Evolutionary conservation across 2,888 invertebrate genomes (phyloP), one percentile per base, ranked within the genome.

Genomic region (Malacosoma neustria): DNA sequence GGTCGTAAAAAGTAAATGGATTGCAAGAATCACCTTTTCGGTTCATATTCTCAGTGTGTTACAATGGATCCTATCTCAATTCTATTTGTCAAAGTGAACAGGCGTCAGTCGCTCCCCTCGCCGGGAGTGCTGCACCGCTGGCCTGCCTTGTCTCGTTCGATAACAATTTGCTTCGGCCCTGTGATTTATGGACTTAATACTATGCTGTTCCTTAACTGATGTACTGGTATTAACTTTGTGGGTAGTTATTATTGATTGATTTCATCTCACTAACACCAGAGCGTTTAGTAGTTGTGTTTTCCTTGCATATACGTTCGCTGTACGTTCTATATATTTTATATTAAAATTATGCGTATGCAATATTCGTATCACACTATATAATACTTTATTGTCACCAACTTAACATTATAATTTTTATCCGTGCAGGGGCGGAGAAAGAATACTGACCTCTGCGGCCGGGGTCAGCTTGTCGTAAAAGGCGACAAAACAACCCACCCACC

Each of bases 101-200:
- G 14, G 30, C 35, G 30, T 31, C 35, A 31, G 14, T 15, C 33
- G 33, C 33, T 33, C 15, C 31, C 31, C 31, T 30, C 4, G 9
- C 14, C 22, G 22, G 22, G 5, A 22, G 30, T 33, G 35, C 35
- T 38, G 38, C 35, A 30, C 41, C 33, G 30, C 34, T 14, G 32
- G 30, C 37, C 22, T 57, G 46, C 51, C 53, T 57, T 60, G 62
- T 67, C 67, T 66, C 59, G 57, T 70, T 66, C 66, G 72, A 74
- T 74, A 72, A 72, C 76, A 74, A 76, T 79, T 76, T 74, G 72
- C 68, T 65, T 55, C 58, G 57, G 48, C 39, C 13, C 50, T 44
- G 58, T 75, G 77, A 76, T 77, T 77, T 75, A 76, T 75, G 58
- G 48, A 45, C 42, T 49, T 61, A 65, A 68, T 70, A 65, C 60